phyloP scores from a whole-genome alignment of 1,140 invertebrate species.

The Belonocnema kinseyi region DNA sequence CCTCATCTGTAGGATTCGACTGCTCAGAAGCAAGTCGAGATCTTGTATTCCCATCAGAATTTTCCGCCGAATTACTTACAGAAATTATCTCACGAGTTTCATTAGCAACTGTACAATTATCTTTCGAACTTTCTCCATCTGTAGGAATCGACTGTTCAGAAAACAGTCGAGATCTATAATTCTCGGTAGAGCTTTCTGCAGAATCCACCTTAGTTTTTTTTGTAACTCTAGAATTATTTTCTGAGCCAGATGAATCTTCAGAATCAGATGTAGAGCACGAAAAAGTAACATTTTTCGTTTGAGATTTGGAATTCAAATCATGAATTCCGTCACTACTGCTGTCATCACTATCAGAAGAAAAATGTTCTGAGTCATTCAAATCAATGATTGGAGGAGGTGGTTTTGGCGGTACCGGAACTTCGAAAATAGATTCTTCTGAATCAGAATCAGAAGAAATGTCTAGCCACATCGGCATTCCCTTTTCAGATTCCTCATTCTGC shows the following conservation, averaged over 20 bases:
- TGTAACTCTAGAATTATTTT: not conserved
- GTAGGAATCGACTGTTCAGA: no score
- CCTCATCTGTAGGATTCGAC: not conserved
- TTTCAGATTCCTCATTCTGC: conserved; percentile 29
- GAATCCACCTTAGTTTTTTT: no score
- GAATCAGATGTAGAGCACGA: not conserved
- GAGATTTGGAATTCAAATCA: not conserved
- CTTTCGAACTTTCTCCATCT: no score
- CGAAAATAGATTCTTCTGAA: conserved; percentile 67
- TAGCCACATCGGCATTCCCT: not conserved
- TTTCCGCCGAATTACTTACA: no score
- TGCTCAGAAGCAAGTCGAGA: not conserved
- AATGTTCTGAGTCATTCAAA: conserved; percentile 61
- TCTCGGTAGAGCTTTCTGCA: no score
- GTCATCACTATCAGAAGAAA: conserved; percentile 25
- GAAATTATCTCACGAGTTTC: no score
- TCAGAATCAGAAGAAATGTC: conserved; percentile 51
- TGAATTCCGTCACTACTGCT: conserved; percentile 32
- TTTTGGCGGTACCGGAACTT: conserved; percentile 70
- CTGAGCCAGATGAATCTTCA: not conserved
- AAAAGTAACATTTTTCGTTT: not conserved
- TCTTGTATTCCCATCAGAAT: no score
- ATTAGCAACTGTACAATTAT: no score
- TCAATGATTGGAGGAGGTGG: conserved; percentile 63
- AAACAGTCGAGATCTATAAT: no score